Conservation (phyloP, 2,797 vertebrate genomes). For the Micromesistius poutassou region DNA sequence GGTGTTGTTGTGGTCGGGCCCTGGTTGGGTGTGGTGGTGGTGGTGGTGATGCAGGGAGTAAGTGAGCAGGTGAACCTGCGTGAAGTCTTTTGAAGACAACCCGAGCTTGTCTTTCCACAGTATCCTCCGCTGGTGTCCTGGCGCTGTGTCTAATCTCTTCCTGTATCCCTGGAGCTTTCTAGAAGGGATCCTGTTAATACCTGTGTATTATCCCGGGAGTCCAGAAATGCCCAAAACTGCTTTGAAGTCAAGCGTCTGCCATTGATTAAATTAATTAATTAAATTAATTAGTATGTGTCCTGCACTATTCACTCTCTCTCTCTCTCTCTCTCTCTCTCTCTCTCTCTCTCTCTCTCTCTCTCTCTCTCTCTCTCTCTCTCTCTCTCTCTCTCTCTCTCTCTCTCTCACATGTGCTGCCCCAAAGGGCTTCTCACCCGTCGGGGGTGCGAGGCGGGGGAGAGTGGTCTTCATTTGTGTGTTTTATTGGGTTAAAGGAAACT, state of each 20-base stretch:
- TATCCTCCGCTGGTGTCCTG: conserved; percentile 26
- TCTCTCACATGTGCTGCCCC: background rate
- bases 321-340: background rate
- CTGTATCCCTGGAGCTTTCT: conserved; percentile 40
- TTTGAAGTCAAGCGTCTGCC: conserved; percentile 48
- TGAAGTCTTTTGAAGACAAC: background rate
- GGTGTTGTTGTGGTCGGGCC: background rate
- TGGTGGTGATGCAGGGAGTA: background rate
- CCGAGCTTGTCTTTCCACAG: conserved; percentile 2
- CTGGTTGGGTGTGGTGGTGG: background rate
- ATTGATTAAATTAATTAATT: background rate
- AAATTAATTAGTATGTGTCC: background rate
- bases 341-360: no score
- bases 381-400: background rate
- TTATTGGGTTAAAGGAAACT: conserved; percentile 73
- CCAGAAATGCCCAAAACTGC: conserved; percentile 29
- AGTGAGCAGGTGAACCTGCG: background rate
- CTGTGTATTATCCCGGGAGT: conserved; percentile 28
- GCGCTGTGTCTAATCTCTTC: conserved; percentile 44
- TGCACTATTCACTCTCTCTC: conserved; percentile 2
- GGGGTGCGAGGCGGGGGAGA: conserved; percentile 31
- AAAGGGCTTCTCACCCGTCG: conserved; percentile 24
- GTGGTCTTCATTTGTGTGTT: conserved; percentile 58
- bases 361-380: background rate
- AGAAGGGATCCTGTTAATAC: conserved; percentile 45